Conservation (phyloP, 2,113 vertebrate species). For the Verasper variegatus region DNA sequence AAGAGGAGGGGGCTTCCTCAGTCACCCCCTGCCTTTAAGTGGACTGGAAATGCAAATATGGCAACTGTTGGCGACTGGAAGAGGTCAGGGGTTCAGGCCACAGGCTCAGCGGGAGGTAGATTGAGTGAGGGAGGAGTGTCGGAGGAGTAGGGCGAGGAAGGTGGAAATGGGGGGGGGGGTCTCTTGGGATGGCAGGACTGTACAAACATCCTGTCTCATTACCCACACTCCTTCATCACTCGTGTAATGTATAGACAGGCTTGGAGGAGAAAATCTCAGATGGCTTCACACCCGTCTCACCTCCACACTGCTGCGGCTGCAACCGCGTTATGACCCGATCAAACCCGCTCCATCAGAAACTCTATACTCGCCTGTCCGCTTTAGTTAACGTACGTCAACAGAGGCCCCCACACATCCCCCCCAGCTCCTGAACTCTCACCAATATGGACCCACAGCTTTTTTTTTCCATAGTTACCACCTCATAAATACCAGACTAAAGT, state of each 20-base stretch:
- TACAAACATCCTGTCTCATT: constrained; percentile 77
- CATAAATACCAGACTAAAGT: constrained; percentile 74
- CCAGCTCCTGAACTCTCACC: constrained; percentile 36
- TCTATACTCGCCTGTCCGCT: constrained; percentile 51
- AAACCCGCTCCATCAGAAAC: constrained; percentile 58
- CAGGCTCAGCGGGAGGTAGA: constrained; percentile 66
- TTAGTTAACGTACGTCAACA: constrained; percentile 58
- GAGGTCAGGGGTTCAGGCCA: constrained; percentile 76
- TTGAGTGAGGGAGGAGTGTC: constrained; percentile 43
- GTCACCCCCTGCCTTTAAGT: constrained; percentile 50
- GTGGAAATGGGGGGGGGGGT: background rate
- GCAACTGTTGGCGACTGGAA: constrained; percentile 74
- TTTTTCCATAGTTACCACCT: constrained; percentile 64
- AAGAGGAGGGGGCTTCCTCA: constrained; percentile 42
- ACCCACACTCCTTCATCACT: constrained; percentile 56
- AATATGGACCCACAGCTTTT: constrained; percentile 31
- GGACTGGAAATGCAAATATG: constrained; percentile 79
- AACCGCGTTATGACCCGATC: constrained; percentile 46
- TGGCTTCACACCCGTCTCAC: constrained; percentile 32
- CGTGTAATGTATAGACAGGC: constrained; percentile 55
- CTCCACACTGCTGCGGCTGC: background rate
- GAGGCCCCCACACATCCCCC: constrained; percentile 9
- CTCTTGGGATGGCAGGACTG: constrained; percentile 52
- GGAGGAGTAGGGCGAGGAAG: constrained; percentile 14
- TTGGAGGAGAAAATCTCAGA: constrained; percentile 16